phyloP scores from a whole-genome alignment of 2,797 vertebrate genomes.

The Forpus xanthops region DNA sequence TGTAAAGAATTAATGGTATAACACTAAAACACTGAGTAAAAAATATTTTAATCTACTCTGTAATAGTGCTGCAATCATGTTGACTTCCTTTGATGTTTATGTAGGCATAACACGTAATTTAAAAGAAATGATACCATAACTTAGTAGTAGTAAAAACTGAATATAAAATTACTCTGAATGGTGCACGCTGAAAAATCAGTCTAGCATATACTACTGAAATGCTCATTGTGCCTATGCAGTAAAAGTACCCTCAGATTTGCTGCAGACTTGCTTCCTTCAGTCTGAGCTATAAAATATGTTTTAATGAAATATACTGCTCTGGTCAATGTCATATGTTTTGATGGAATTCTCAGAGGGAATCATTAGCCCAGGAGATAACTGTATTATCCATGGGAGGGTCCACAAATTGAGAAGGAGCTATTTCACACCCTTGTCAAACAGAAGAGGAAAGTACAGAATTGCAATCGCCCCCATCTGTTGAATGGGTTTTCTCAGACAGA shows the following conservation, averaged over 20 bases:
- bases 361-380: slow-evolving; percentile 12
- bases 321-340: slow-evolving; percentile 29
- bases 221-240: background rate
- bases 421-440: background rate
- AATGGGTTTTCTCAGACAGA: slow-evolving; percentile 9
- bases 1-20: background rate
- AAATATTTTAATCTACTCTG: background rate
- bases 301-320: slow-evolving; percentile 27
- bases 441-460: slow-evolving; percentile 3
- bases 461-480: background rate
- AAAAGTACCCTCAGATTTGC: background rate
- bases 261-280: background rate
- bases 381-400: background rate
- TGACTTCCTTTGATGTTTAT: background rate
- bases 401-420: slow-evolving; percentile 13
- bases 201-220: background rate
- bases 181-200: background rate
- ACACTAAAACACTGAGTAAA: background rate
- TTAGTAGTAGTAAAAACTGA: background rate
- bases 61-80: background rate
- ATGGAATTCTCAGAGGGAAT: slow-evolving; percentile 39
- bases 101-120: background rate
- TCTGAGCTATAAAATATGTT: background rate
- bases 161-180: background rate
- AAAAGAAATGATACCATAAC: background rate